A percentile compares a stretch with the other conserved stretches of the same genome.
Conservation (phyloP, 2,113 vertebrate species). For the Leptobrachium ailaonicum region DNA sequence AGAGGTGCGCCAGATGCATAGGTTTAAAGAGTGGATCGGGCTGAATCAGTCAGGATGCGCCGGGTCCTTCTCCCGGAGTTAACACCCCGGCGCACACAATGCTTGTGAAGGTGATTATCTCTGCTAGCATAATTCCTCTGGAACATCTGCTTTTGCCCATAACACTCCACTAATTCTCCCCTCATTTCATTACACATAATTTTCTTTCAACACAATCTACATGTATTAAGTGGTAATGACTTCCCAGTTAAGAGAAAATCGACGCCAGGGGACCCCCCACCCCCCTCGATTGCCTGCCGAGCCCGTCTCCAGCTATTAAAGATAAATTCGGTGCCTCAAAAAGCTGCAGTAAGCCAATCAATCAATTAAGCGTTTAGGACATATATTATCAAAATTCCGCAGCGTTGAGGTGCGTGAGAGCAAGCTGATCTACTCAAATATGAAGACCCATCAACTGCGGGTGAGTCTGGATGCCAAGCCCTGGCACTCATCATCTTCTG, state of each 20-base stretch:
- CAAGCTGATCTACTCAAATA: conserved; percentile 69
- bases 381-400: conserved; percentile 83
- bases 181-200: conserved; percentile 89
- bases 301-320: conserved; percentile 86
- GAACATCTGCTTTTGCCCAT: conserved; percentile 95
- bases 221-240: conserved; percentile 96
- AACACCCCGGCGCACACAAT: conserved; percentile 82
- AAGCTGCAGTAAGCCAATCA: conserved; percentile 86
- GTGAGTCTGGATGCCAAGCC: conserved; percentile 58
- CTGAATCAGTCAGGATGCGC: conserved; percentile 65
- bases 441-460: conserved; percentile 53
- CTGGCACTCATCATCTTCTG: conserved; percentile 54
- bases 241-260: conserved; percentile 97
- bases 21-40: conserved; percentile 57
- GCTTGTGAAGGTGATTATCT: conserved; percentile 88
- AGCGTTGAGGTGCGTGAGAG: conserved; percentile 68
- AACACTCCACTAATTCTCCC: conserved; percentile 93
- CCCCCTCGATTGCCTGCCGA: conserved; percentile 73
- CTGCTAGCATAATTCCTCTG: conserved; percentile 91
- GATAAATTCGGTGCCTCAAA: conserved; percentile 86
- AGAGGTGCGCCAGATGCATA: conserved; percentile 22
- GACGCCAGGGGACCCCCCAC: conserved; percentile 87
- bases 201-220: conserved; percentile 93
- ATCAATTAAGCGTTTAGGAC: conserved; percentile 86
- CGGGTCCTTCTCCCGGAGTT: conserved; percentile 63